Evolutionary conservation across 92 coral and sea anemone genomes (phyloP), one percentile per base, ranked within the genome.

Genomic region (Epizoanthus ramosus): DNA sequence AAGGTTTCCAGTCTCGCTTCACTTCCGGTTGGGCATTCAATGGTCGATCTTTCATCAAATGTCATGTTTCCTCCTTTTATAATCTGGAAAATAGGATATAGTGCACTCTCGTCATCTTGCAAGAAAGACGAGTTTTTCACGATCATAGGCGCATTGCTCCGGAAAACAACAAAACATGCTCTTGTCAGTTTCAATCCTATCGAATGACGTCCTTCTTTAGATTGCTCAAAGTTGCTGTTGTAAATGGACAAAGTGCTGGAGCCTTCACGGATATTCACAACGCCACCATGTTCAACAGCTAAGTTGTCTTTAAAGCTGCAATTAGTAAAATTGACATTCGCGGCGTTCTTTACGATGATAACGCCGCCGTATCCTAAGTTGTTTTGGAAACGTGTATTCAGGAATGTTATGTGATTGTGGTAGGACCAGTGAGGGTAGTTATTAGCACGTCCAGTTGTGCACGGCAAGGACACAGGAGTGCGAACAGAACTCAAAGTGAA

Each of bases 341-440:
- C 31, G 2, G 31, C 75, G 33, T 86, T 86, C 45, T 54, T 58
- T 0, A 83, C 31, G 18, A 60, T 57, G 58, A 89, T 28, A 9
- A 83, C 83, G 6, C 87, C 90, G 15, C 87, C 68, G 59, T 73
- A 43, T 12, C 89, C 92, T 10, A 85, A 47, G 65, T 89, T 89
- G 35, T 60, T 67, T 18, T 80, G 83, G 37, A 89, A 85, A 6
- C n/a, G 33, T 17, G 79, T 43, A 28, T 80, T 79, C 43, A 80
- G 57, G 68, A 89, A 66, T 73, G 47, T 12, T 23, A 69, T 87
- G 9, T 59, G 81, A 10, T 68, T 56, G 14, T 24, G 57, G 24
- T 57, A 37, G 12, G 12, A 41, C 81, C 81, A 59, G 21, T 54
- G 50, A 15, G 8, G 7, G 35, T 5, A 22, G 4, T 12, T 12